Evolutionary conservation across 2,888 invertebrate genomes (phyloP).

Genomic region (Agonopterix heracliana): DNA sequence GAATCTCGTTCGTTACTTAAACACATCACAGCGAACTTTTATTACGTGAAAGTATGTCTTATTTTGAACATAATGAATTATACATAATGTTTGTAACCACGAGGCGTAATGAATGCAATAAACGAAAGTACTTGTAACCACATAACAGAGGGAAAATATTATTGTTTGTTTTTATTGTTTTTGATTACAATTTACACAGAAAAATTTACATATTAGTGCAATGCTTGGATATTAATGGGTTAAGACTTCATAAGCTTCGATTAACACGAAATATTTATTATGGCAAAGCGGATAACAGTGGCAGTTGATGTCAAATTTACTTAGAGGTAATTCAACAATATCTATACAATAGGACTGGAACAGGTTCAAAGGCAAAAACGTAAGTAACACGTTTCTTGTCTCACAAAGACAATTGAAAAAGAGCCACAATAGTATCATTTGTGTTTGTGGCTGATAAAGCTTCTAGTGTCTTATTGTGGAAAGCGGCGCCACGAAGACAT

Average conservation of each 20-base stretch:
- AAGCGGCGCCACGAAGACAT: constrained; percentile 39
- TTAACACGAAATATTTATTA: too few species aligned
- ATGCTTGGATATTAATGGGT: too few species aligned
- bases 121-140: constrained; percentile 30
- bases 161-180: neutral
- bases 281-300: too few species aligned
- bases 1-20: neutral
- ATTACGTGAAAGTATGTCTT: constrained; percentile 1
- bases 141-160: constrained; percentile 3
- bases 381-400: neutral
- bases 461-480: constrained; percentile 27
- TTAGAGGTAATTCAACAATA: too few species aligned
- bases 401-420: neutral
- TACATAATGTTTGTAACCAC: constrained; percentile 26
- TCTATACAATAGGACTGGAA: too few species aligned
- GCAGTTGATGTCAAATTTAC: too few species aligned
- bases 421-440: neutral
- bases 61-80: constrained; percentile 24
- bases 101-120: constrained; percentile 34
- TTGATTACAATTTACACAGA: too few species aligned
- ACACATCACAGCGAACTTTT: neutral
- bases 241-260: too few species aligned
- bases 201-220: too few species aligned
- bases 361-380: too few species aligned
- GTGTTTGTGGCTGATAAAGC: neutral